These are phyloP conservation scores for Aselliscus stoliczkanus DNA, from an alignment of 2,797 vertebrate species.

Conservation along the genomic window DNA sequence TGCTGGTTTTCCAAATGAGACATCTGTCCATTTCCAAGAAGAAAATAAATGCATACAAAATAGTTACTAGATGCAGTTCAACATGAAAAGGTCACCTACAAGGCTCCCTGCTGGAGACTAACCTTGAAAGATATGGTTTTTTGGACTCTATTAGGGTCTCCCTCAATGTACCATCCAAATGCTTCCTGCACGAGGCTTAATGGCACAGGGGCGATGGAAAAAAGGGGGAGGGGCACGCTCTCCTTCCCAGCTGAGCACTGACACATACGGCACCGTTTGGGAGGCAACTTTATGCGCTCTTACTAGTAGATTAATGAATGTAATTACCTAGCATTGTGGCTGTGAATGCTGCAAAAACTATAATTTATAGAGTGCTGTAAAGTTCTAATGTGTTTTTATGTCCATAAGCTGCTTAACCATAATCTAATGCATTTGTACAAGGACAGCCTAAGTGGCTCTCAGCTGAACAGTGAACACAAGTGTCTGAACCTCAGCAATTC, in stretches of 20 bases:
- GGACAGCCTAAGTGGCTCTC: slow-evolving; percentile 79
- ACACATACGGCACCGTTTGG: slow-evolving; percentile 63
- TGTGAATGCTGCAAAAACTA: slow-evolving; percentile 79
- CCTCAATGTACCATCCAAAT: not conserved
- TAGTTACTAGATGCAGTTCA: not conserved
- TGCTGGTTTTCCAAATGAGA: slow-evolving; percentile 49
- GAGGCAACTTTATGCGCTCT: slow-evolving; percentile 83
- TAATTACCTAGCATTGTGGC: slow-evolving; percentile 84
- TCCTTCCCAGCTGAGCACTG: slow-evolving; percentile 68
- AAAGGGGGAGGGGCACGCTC: not conserved
- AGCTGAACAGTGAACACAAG: slow-evolving; percentile 64
- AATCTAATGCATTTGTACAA: slow-evolving; percentile 83
- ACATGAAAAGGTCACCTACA: not conserved
- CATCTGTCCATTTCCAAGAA: slow-evolving; percentile 18
- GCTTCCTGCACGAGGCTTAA: not conserved
- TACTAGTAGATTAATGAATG: slow-evolving; percentile 86
- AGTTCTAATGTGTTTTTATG: slow-evolving; percentile 86
- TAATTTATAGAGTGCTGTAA: slow-evolving; percentile 85
- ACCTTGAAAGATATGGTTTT: slow-evolving; percentile 8
- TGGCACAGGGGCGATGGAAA: not conserved
- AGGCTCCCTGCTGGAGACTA: not conserved
- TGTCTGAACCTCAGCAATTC: slow-evolving; percentile 62
- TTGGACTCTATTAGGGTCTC: not conserved
- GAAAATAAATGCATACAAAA: slow-evolving; percentile 13
- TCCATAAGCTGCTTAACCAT: slow-evolving; percentile 85